phyloP scores from a whole-genome alignment of 2,888 invertebrate genomes.

The Tubulanus polymorphus region DNA sequence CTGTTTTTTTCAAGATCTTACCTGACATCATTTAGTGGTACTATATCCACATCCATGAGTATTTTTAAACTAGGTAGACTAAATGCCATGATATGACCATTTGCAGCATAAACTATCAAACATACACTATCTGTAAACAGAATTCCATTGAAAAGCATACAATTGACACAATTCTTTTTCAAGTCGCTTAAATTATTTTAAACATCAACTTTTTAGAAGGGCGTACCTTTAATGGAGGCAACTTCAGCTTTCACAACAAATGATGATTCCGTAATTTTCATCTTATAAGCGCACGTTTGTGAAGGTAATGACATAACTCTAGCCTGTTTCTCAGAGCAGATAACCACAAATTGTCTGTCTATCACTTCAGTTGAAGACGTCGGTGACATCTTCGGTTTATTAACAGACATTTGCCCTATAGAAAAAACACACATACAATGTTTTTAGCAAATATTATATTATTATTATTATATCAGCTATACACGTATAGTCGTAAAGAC shows the following conservation, averaged over 20 bases:
- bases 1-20: conserved; percentile 17
- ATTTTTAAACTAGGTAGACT: conserved; percentile 93
- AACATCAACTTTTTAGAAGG: no score
- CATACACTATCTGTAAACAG: conserved; percentile 96
- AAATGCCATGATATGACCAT: conserved; percentile 88
- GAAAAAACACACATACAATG: no score
- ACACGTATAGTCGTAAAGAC: no score
- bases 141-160: no score
- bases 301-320: conserved; percentile 83
- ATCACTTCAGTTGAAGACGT: conserved; percentile 57
- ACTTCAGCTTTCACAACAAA: conserved; percentile 93
- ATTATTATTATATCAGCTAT: no score
- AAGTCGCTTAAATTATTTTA: neutral
- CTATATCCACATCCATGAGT: conserved; percentile 87
- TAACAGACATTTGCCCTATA: conserved; percentile 43
- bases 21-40: conserved; percentile 85
- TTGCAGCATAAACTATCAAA: conserved; percentile 88
- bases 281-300: conserved; percentile 89
- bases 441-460: no score
- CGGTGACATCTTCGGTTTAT: conserved; percentile 44
- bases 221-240: conserved; percentile 72
- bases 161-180: neutral
- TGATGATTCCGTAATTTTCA: conserved; percentile 83
- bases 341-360: conserved; percentile 88
- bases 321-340: conserved; percentile 80